A percentile compares a stretch with the other conserved stretches of the same genome.
Conservation (phyloP, 1,140 invertebrate genomes). For the Eupristina koningsbergeri region DNA sequence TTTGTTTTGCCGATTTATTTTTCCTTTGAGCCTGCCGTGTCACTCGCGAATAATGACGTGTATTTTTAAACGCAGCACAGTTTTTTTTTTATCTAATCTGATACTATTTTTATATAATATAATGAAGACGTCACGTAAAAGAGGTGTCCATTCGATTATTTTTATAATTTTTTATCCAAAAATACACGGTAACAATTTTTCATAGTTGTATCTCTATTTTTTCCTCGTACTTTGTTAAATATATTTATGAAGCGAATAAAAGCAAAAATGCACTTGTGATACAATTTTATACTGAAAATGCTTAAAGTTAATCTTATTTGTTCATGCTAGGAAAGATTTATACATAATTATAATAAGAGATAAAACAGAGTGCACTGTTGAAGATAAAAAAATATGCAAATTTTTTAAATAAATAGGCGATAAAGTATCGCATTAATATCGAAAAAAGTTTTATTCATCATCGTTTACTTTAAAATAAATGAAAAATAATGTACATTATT, state of each 20-base stretch:
- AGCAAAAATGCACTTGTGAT: not conserved
- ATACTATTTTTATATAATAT: not conserved
- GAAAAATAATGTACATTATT: too few relatives aligned
- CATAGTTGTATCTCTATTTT: too few relatives aligned
- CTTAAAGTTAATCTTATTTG: not conserved
- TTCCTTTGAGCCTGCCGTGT: not conserved
- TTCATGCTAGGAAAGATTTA: not conserved
- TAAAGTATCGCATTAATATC: not conserved
- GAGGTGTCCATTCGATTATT: not conserved
- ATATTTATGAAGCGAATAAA: not conserved
- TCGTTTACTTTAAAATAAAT: too few relatives aligned
- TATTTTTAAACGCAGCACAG: not conserved
- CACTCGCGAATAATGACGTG: too few relatives aligned
- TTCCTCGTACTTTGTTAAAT: too few relatives aligned
- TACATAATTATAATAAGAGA: not conserved
- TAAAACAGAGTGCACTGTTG: too few relatives aligned
- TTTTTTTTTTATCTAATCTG: not conserved
- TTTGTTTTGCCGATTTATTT: not conserved
- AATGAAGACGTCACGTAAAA: not conserved
- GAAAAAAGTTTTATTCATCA: not conserved
- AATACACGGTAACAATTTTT: not conserved
- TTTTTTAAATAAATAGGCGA: not conserved
- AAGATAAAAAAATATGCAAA: conserved; percentile 2
- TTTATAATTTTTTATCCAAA: not conserved
- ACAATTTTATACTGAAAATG: not conserved